phyloP scores from a whole-genome alignment of 2,113 vertebrate genomes.

The Anolis sagrei region DNA sequence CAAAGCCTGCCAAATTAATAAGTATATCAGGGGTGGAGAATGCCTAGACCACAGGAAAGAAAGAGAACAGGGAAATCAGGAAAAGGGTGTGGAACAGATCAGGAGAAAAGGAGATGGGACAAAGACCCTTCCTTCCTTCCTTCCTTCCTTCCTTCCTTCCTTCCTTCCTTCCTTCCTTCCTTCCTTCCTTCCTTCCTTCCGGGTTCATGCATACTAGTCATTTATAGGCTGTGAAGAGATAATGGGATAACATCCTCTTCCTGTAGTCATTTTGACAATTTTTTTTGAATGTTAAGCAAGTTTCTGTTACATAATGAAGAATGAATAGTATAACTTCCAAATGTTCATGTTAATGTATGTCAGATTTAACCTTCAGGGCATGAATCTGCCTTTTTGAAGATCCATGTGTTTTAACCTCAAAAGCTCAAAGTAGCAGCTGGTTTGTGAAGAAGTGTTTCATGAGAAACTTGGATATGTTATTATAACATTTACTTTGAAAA shows the following conservation, averaged over 20 bases:
- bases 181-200: background rate
- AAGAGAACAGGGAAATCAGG: background rate
- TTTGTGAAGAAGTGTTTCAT: slow-evolving; percentile 35
- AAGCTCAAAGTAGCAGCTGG: slow-evolving; percentile 55
- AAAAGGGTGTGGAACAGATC: background rate
- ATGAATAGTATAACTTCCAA: slow-evolving; percentile 60
- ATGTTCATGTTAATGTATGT: slow-evolving; percentile 61
- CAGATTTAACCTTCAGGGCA: slow-evolving; percentile 59
- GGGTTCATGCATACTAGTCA: background rate
- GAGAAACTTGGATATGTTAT: slow-evolving; percentile 28
- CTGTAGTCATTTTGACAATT: slow-evolving; percentile 47
- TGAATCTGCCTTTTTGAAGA: slow-evolving; percentile 56
- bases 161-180: background rate
- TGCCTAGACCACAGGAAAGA: background rate
- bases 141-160: background rate
- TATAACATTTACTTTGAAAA: slow-evolving; percentile 44
- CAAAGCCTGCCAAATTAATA: background rate
- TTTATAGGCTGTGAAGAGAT: background rate
- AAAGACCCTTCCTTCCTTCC: background rate
- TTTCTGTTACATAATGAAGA: slow-evolving; percentile 32
- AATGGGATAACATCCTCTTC: slow-evolving; percentile 32
- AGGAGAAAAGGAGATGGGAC: background rate
- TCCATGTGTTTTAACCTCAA: slow-evolving; percentile 54
- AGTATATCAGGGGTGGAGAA: background rate
- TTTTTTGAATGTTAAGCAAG: slow-evolving; percentile 48